Evolutionary conservation across 2,797 vertebrate species (phyloP), one percentile per base, ranked within the genome.

Genomic region (Pangasius djambal): DNA sequence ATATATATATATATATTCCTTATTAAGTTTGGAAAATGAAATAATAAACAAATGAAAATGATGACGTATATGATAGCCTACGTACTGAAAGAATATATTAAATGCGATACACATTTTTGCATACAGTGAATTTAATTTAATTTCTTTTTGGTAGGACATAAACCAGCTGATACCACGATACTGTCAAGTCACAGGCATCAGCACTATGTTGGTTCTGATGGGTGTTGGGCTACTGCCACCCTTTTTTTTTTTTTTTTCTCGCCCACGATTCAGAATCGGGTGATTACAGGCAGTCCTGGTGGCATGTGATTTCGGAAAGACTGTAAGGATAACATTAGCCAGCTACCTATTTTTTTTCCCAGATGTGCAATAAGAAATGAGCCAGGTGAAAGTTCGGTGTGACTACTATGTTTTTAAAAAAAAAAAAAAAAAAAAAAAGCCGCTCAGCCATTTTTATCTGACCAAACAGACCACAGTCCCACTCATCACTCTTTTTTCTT

Each of bases 361-460:
- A 25, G 7, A 78, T 52, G 75, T 15, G 48, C 48, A 18, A 16
- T 31, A 18, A 31, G 15, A 79, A 34, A 55, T 18, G 28, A 79
- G 77, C 50, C 20, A n/a, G 75, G 6, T 20, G 3, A 79, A 79
- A 20, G 50, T 79, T 57, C 10, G 31, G 77, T 79, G 7, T 57
- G 15, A 3, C n/a, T n/a, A 15, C 5, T 37, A 40, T 25, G 10
- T 40, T 28, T 37, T 82, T 22, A 81, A 34, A 59, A 34, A 59
- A 82, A 59, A 82, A 34, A 37, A 81, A 34, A 59, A 37, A 81
- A 34, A 59, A 34, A 59, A 82, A 59, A 82, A 34, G n/a, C n/a
- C 31, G 50, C 15, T 20, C 3, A 0, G 13, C 28, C 57, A 40
- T 83, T 83, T 59, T 37, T 59, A 61, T 61, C 22, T 40, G 34